phyloP scores from a whole-genome alignment of 2,797 vertebrate genomes.

The Gephyroberyx darwinii region DNA sequence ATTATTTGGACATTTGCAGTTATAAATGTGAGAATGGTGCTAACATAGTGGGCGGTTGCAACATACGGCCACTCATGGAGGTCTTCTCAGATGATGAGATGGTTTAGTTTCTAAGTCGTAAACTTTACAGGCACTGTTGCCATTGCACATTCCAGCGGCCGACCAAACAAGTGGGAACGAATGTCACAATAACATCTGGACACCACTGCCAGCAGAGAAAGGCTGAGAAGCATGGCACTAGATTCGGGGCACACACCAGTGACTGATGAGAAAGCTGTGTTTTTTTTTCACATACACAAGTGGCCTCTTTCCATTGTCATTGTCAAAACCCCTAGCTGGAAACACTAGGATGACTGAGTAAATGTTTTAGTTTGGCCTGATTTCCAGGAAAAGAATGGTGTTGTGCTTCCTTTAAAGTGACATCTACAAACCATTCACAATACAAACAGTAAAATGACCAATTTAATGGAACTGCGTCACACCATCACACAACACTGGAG shows the following conservation, averaged over 20 bases:
- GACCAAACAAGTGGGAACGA: slow-evolving; percentile 51
- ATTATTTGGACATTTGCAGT: slow-evolving; percentile 42
- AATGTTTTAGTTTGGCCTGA: slow-evolving; percentile 70
- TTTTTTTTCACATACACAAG: slow-evolving; percentile 26
- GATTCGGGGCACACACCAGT: not conserved
- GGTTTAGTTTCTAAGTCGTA: slow-evolving; percentile 43
- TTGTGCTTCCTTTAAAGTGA: slow-evolving; percentile 46
- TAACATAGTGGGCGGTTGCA: slow-evolving; percentile 53
- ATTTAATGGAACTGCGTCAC: slow-evolving; percentile 65
- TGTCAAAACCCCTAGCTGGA: slow-evolving; percentile 42
- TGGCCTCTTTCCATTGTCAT: slow-evolving; percentile 27
- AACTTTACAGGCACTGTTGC: slow-evolving; percentile 44
- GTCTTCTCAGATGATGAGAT: slow-evolving; percentile 42
- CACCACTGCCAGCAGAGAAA: slow-evolving; percentile 23
- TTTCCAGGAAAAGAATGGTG: slow-evolving; percentile 69
- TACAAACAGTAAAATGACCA: slow-evolving; percentile 55
- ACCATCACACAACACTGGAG: slow-evolving; percentile 40
- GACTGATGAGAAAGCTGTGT: slow-evolving; percentile 8
- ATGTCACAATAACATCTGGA: slow-evolving; percentile 67
- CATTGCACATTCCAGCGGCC: slow-evolving; percentile 47
- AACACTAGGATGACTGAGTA: slow-evolving; percentile 60
- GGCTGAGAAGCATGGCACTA: slow-evolving; percentile 6
- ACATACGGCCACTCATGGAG: slow-evolving; percentile 54
- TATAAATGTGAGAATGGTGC: slow-evolving; percentile 35
- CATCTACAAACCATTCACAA: slow-evolving; percentile 56